Percentiles rank a stretch among this genome's conserved stretches.
Evolutionary conservation across 2,888 invertebrate genomes (phyloP).

Genomic region (Camponotus fellah): DNA sequence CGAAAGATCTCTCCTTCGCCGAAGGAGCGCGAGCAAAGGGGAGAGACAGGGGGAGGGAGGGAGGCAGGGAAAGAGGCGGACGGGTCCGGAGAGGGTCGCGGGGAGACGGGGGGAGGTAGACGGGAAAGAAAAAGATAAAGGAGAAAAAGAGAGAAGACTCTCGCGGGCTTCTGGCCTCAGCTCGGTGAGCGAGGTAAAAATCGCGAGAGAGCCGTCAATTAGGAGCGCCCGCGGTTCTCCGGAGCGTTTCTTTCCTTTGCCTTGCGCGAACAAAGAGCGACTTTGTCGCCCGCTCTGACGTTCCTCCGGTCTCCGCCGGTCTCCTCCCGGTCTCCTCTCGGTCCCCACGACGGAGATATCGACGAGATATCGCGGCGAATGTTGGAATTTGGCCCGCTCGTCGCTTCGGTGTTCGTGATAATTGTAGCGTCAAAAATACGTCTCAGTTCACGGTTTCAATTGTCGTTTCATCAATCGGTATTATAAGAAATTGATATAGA

Average conservation of each 20-base stretch:
- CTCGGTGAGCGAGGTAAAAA: constrained; percentile 79
- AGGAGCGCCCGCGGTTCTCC: constrained; percentile 77
- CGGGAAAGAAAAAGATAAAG: constrained; percentile 80
- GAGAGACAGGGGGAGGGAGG: constrained; percentile 68
- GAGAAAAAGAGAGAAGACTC: constrained; percentile 74
- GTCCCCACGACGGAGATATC: constrained; percentile 18
- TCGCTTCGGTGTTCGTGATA: constrained; percentile 44
- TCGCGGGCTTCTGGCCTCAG: constrained; percentile 77
- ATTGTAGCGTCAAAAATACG: constrained; percentile 37
- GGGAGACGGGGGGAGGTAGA: constrained; percentile 82
- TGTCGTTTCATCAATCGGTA: neutral
- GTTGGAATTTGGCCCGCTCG: constrained; percentile 57
- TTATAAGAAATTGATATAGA: neutral
- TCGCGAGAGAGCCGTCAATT: constrained; percentile 84
- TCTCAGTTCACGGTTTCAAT: neutral
- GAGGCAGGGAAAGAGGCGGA: constrained; percentile 73
- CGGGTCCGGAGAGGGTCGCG: constrained; percentile 83
- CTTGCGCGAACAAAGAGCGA: constrained; percentile 71
- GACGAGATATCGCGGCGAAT: constrained; percentile 57
- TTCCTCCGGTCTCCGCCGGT: neutral
- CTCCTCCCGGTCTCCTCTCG: neutral
- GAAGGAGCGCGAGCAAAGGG: constrained; percentile 61
- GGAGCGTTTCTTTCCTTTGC: constrained; percentile 61
- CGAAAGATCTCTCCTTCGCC: constrained; percentile 73
- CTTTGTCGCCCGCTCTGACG: constrained; percentile 54